Conservation (phyloP, 2,113 vertebrate species). For the Jaculus jaculus region DNA sequence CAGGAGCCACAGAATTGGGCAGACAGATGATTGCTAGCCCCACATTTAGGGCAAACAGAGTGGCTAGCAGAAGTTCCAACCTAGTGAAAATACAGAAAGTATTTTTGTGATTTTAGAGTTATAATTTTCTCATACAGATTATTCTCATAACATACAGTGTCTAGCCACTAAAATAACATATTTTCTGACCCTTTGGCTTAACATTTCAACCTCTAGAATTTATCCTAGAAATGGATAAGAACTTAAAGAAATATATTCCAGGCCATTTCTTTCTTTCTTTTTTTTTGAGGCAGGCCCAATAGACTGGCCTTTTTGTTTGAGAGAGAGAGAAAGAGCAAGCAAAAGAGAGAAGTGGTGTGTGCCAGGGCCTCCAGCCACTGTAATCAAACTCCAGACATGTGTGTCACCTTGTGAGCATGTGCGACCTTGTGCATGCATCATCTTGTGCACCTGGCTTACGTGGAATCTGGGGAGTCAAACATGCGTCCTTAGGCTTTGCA, state of each 20-base stretch:
- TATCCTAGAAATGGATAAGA: not conserved
- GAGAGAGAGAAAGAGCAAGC: no score
- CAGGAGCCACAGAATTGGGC: conserved; percentile 90
- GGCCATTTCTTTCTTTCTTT: not conserved
- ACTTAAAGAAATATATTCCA: conserved; percentile 19
- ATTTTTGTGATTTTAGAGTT: conserved; percentile 23
- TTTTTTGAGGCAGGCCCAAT: no score
- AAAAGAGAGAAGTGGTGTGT: no score
- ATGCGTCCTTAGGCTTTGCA: no score
- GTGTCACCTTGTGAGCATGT: no score
- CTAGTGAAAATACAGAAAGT: conserved; percentile 82
- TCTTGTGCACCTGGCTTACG: no score
- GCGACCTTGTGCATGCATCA: no score
- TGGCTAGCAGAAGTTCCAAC: conserved; percentile 75
- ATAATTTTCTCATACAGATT: not conserved
- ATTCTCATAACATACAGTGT: not conserved
- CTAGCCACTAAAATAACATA: conserved; percentile 25
- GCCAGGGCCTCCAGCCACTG: no score
- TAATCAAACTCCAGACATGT: no score
- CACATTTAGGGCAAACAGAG: conserved; percentile 88
- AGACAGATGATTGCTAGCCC: conserved; percentile 85
- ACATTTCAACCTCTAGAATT: conserved; percentile 11
- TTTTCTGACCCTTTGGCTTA: not conserved
- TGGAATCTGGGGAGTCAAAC: no score
- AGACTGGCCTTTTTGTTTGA: no score